Evolutionary conservation across 2,888 invertebrate species (phyloP).

Genomic region (Synanthedon vespiformis): DNA sequence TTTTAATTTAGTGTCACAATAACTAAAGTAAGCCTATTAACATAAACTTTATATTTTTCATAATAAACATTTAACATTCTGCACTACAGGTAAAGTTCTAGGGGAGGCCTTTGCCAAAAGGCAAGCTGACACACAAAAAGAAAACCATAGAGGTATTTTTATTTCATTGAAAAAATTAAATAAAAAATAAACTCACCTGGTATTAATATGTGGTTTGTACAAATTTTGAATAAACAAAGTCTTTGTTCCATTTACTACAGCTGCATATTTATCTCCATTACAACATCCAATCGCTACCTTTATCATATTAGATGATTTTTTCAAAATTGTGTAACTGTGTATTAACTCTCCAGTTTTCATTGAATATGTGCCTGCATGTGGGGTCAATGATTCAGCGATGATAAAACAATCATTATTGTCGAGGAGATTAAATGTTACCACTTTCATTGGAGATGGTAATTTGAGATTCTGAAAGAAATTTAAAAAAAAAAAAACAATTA

Average conservation of each 20-base stretch:
- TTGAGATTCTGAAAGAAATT: constrained; percentile 37
- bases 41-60: too few relatives aligned
- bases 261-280: constrained; percentile 46
- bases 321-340: constrained; percentile 21
- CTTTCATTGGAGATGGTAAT: constrained; percentile 21
- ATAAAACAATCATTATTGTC: constrained; percentile 48
- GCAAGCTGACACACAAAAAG: too few relatives aligned
- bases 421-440: constrained; percentile 48
- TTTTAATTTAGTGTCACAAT: too few relatives aligned
- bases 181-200: constrained; percentile 11
- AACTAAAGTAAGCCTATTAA: too few relatives aligned
- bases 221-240: constrained; percentile 46
- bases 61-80: too few relatives aligned
- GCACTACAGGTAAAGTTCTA: too few relatives aligned
- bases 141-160: too few relatives aligned
- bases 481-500: too few relatives aligned
- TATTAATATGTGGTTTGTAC: constrained; percentile 28
- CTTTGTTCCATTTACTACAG: constrained; percentile 47
- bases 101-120: too few relatives aligned
- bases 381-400: constrained; percentile 13
- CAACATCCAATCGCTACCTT: constrained; percentile 48
- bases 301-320: constrained; percentile 21
- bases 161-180: too few relatives aligned
- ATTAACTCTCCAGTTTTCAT: constrained; percentile 35
- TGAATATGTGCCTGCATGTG: constrained; percentile 31